Conservation (phyloP, 2,113 vertebrate species). For the Danionella cerebrum region DNA sequence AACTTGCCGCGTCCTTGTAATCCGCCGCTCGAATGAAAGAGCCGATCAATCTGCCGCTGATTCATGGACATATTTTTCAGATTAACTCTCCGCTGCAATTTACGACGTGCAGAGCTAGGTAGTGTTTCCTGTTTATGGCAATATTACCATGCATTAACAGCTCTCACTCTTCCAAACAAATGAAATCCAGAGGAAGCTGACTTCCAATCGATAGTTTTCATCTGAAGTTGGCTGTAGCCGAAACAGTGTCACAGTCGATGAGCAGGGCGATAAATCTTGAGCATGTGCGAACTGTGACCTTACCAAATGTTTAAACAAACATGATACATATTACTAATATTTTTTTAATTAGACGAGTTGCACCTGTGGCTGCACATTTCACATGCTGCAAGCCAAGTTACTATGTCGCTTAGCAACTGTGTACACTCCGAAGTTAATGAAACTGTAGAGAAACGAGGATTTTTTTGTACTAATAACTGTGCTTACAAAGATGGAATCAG, state of each 20-base stretch:
- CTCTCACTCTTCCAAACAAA: constrained; percentile 69
- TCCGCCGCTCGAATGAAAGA: background rate
- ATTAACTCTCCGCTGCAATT: constrained; percentile 29
- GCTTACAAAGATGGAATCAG: too few relatives aligned
- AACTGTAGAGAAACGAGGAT: background rate
- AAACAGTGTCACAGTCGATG: constrained; percentile 27
- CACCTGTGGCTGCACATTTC: background rate
- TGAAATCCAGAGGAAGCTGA: constrained; percentile 66
- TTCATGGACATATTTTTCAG: constrained; percentile 35
- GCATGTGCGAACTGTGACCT: background rate
- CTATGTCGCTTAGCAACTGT: background rate
- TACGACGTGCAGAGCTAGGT: too few relatives aligned
- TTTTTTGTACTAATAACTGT: too few relatives aligned
- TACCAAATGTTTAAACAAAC: constrained; percentile 8
- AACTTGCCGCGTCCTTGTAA: constrained; percentile 18
- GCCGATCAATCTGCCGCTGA: constrained; percentile 38
- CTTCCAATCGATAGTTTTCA: constrained; percentile 90
- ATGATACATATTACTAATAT: constrained; percentile 14
- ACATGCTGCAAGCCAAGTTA: background rate
- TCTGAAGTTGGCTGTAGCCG: constrained; percentile 58
- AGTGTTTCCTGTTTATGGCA: constrained; percentile 72
- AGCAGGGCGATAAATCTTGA: constrained; percentile 17
- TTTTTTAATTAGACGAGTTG: background rate
- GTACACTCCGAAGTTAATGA: background rate
- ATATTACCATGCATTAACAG: constrained; percentile 83